Base-by-base conservation (phyloP, 2,797 vertebrate species). In the Anguilla marmorata region DNA sequence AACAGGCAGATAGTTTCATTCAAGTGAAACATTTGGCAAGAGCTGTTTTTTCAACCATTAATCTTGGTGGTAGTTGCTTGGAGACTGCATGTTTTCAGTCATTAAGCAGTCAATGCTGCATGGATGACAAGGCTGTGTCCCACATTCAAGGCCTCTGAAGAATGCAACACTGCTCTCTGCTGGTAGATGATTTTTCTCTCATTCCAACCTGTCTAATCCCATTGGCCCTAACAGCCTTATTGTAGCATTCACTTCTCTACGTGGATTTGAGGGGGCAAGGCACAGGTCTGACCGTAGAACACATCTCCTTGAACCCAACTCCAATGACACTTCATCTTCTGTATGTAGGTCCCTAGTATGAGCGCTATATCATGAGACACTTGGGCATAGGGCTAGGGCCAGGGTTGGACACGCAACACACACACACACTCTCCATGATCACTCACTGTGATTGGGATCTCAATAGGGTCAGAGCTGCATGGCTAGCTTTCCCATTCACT, bases 141-240 rank as follows among this genome's bases (percentile, higher is more conserved):
- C 27, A 45, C 24, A 84, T 84, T 33, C 27, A 37, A 52, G 50
- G 19, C n/a, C 16, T 48, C 45, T 69, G 21, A 33, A 48, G 8
- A 52, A 54, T n/a, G 48, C 80, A 84, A 84, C 79, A 80, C 58
- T 69, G 56, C 60, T 58, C 87, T 84, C 87, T 84, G 52, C 24
- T 69, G 87, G 45, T 82, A 37, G 14, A 37, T 76, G 24, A 2
- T 27, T n/a, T 37, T 76, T 76, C 4, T 9, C 69, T 11, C 69
- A 12, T 72, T 30, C 60, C 3, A 72, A 30, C 27, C 69, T 14
- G 69, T 12, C 27, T 72, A 8, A 30, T 12, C n/a, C 7, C 27
- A 27, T 30, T 30, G 69, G 69, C n/a, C 27, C 9, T 30, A 11
- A 14, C 63, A 69, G 63, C 63, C 27, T 24, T 27, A 4, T 69